These are phyloP conservation scores for Drosophila navojoa DNA, from an alignment of 1,140 invertebrate species.

Conservation along the genomic window DNA sequence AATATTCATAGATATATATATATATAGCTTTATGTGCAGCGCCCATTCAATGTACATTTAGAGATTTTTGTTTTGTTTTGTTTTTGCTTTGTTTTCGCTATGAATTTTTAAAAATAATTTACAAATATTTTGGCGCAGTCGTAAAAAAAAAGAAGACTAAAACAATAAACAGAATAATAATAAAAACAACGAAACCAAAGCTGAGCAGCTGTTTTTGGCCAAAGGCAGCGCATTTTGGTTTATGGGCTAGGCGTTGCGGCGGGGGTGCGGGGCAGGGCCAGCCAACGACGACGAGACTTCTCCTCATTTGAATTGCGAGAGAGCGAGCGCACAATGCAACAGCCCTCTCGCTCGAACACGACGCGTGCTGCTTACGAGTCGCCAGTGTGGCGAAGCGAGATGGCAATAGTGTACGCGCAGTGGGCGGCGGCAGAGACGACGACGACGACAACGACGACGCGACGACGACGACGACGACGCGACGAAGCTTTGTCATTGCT, in stretches of 20 bases:
- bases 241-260: slow-evolving; percentile 3
- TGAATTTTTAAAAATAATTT: slow-evolving; percentile 65
- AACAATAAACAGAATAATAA: slow-evolving; percentile 70
- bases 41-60: slow-evolving; percentile 72
- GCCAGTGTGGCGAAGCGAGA: slow-evolving; percentile 49
- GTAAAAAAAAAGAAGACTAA: slow-evolving; percentile 53
- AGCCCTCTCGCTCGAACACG: slow-evolving; percentile 32
- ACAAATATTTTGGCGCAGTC: slow-evolving; percentile 75
- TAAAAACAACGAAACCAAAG: slow-evolving; percentile 69
- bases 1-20: slow-evolving; percentile 15
- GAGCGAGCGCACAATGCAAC: slow-evolving; percentile 21
- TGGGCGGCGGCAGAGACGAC: slow-evolving; percentile 53
- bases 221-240: slow-evolving; percentile 27
- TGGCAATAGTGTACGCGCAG: slow-evolving; percentile 40
- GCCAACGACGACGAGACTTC: slow-evolving; percentile 40
- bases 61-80: slow-evolving; percentile 53
- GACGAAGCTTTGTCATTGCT: slow-evolving; percentile 37
- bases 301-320: slow-evolving; percentile 33
- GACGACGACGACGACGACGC: slow-evolving; percentile 13
- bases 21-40: slow-evolving; percentile 68
- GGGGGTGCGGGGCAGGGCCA: slow-evolving; percentile 20
- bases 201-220: slow-evolving; percentile 46
- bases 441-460: slow-evolving; percentile 3
- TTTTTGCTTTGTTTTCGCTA: slow-evolving; percentile 41
- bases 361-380: slow-evolving; percentile 11